These are phyloP conservation scores for Brachynemurus nebulosus DNA, from an alignment of 2,888 invertebrate genomes.

Conservation along the genomic window DNA sequence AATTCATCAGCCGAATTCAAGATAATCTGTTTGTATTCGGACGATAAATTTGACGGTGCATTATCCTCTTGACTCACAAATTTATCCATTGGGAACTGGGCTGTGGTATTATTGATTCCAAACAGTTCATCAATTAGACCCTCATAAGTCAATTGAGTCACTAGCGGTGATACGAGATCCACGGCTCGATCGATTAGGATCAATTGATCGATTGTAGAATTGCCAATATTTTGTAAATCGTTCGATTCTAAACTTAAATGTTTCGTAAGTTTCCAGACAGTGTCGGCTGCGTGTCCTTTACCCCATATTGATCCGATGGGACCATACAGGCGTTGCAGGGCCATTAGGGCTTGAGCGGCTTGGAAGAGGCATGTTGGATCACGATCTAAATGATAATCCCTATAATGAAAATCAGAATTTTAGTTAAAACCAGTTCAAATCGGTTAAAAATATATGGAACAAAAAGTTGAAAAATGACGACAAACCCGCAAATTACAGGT, in stretches of 20 bases:
- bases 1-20: conserved; percentile 83
- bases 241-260: conserved; percentile 53
- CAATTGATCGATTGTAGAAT: conserved; percentile 63
- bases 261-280: conserved; percentile 77
- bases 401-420: too few species aligned
- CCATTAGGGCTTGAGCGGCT: conserved; percentile 73
- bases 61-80: conserved; percentile 57
- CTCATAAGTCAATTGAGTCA: conserved; percentile 93
- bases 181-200: conserved; percentile 80
- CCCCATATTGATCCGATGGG: conserved; percentile 80
- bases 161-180: conserved; percentile 82
- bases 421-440: too few species aligned
- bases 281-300: conserved; percentile 75
- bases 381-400: conserved; percentile 76
- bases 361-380: conserved; percentile 81
- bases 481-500: too few species aligned
- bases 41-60: conserved; percentile 41
- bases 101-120: conserved; percentile 68
- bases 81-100: conserved; percentile 72
- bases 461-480: too few species aligned
- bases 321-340: conserved; percentile 77
- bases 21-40: conserved; percentile 54
- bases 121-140: conserved; percentile 94
- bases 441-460: too few species aligned
- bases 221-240: conserved; percentile 32